Evolutionary conservation across 2,888 invertebrate species (phyloP).

Genomic region (Mythimna loreyi): DNA sequence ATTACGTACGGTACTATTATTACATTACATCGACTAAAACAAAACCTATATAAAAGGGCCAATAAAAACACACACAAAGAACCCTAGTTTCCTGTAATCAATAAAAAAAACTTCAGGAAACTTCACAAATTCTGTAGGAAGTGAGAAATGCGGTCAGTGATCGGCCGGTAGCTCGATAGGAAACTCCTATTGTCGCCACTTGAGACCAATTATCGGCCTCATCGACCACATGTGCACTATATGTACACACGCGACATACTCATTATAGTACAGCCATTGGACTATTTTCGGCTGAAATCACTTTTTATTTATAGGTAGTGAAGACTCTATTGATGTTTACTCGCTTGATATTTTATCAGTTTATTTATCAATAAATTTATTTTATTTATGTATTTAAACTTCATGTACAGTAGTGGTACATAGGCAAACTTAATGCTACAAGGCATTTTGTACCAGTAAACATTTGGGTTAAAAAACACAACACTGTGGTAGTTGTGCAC

Average conservation of each 20-base stretch:
- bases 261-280: slow-evolving; percentile 12
- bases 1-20: too few species aligned
- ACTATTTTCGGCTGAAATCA: slow-evolving; percentile 38
- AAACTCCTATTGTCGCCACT: slow-evolving; percentile 70
- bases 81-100: neutral
- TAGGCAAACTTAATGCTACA: too few species aligned
- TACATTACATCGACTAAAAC: too few species aligned
- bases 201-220: slow-evolving; percentile 66
- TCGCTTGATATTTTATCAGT: neutral
- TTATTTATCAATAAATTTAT: too few species aligned
- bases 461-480: too few species aligned
- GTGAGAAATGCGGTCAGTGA: slow-evolving; percentile 64
- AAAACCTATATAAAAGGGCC: too few species aligned
- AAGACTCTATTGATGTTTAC: neutral
- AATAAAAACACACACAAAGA: too few species aligned
- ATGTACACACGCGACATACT: slow-evolving; percentile 6
- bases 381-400: too few species aligned
- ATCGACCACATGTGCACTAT: slow-evolving; percentile 20
- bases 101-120: slow-evolving; percentile 15
- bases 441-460: too few species aligned
- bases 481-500: too few species aligned
- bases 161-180: slow-evolving; percentile 63
- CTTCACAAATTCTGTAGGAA: slow-evolving; percentile 23
- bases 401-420: too few species aligned
- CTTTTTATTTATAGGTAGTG: slow-evolving; percentile 35